Evolutionary conservation across 2,113 vertebrate genomes (phyloP).

Genomic region (Nothoprocta perdicaria): DNA sequence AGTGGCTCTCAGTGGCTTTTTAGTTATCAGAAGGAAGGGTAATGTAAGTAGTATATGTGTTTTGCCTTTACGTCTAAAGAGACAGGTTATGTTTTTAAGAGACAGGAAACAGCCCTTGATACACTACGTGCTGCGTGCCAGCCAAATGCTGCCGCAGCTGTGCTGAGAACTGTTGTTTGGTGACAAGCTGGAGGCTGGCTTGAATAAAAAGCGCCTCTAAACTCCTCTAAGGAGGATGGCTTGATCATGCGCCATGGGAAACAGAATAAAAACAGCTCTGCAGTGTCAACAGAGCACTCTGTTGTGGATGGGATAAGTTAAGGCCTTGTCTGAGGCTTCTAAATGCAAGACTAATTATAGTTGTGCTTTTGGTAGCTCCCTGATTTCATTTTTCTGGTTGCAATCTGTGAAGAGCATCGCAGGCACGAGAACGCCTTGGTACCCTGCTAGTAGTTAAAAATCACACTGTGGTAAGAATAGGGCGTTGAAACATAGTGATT

Average conservation of each 20-base stretch:
- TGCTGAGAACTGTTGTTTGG: not conserved
- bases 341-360: constrained; percentile 59
- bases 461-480: constrained; percentile 39
- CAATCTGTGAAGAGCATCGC: constrained; percentile 50
- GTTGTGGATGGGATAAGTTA: constrained; percentile 46
- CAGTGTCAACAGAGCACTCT: constrained; percentile 24
- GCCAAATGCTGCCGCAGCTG: constrained; percentile 2
- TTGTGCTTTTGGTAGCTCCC: constrained; percentile 57
- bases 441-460: constrained; percentile 45
- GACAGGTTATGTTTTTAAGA: not conserved
- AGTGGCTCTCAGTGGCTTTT: not conserved
- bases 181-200: not conserved
- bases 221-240: not conserved
- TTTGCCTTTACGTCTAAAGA: not conserved
- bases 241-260: constrained; percentile 8
- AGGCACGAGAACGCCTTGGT: constrained; percentile 25
- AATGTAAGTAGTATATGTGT: not conserved
- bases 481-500: constrained; percentile 50
- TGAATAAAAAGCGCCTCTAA: not conserved
- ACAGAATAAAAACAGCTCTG: not conserved
- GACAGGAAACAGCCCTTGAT: not conserved
- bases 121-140: not conserved
- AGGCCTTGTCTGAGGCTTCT: constrained; percentile 53
- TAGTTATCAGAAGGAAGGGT: not conserved
- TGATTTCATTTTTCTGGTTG: constrained; percentile 51